Base-by-base conservation (phyloP, 2,888 invertebrate species). In the Quadroppia sp. region DNA sequence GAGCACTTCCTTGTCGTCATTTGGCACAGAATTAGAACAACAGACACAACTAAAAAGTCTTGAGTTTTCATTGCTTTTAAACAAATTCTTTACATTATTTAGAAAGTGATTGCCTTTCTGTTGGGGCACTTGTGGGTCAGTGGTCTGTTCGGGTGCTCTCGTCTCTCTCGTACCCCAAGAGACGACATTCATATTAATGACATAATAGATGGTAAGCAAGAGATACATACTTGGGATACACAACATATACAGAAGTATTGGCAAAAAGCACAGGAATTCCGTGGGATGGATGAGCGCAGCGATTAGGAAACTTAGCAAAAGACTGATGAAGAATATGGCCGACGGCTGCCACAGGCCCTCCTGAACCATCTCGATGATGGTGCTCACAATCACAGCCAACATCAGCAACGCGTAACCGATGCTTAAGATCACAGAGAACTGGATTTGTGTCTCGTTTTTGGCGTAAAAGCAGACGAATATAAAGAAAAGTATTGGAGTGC, bases 41-140 rank as follows among this genome's bases (percentile, higher is more conserved):
- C 73, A 73, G 9, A 69, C 20, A 56, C 69, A 69, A 53, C 56
- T 69, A 6, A 73, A 48, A 48, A 71, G 17, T 71, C 28, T 69
- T 28, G 42, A 73, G 7, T 45, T 69, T 13, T 32, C 28, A 25
- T 30, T 53, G 48, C 32, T 2, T n/a, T 70, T 56, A 20, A 56
- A 56, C n/a, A 56, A 56, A 1, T 28, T 56, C 28, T 56, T 56
- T 7, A 56, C 28, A 56, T 56, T 56, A 28, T n/a, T n/a, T n/a
- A n/a, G n/a, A n/a, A n/a, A n/a, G n/a, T n/a, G n/a, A n/a, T n/a
- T n/a, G n/a, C n/a, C n/a, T n/a, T n/a, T n/a, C n/a, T n/a, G n/a
- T n/a, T n/a, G n/a, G n/a, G n/a, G n/a, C n/a, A n/a, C n/a, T n/a
- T n/a, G n/a, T n/a, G n/a, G 17, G 17, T 50, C n/a, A 50, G 56